phyloP scores from a whole-genome alignment of 2,888 invertebrate species.

The Eristalinus aeneus region DNA sequence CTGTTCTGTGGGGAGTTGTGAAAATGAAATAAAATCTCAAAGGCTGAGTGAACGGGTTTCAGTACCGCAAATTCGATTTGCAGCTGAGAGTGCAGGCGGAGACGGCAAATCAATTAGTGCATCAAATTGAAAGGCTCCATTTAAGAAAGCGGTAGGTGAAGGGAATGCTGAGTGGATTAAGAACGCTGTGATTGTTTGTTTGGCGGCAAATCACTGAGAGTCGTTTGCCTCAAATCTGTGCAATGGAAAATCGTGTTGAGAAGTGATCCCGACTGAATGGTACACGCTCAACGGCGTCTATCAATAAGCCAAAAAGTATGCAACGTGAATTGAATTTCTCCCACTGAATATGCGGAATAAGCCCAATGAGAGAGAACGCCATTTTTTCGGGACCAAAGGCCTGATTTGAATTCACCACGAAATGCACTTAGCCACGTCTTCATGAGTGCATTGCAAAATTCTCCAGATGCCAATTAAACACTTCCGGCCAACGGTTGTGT shows the following conservation, averaged over 20 bases:
- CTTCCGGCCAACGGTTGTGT: neutral
- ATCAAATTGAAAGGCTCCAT: neutral
- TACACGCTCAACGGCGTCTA: too few species aligned
- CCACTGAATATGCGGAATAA: too few species aligned
- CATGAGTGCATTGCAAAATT: neutral
- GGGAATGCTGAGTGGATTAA: neutral
- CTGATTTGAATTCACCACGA: too few species aligned
- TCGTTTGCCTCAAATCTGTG: neutral
- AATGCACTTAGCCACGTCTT: neutral
- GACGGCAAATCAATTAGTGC: neutral
- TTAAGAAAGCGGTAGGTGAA: neutral
- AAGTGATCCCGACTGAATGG: too few species aligned
- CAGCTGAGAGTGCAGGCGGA: neutral
- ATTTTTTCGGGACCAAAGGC: too few species aligned
- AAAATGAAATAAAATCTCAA: conserved; percentile 6
- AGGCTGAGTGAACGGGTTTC: neutral
- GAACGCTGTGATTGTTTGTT: neutral
- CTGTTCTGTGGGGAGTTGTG: neutral
- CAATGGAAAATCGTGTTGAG: neutral
- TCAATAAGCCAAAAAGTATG: neutral
- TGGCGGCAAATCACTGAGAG: neutral
- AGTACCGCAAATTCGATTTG: neutral
- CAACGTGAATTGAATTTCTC: neutral
- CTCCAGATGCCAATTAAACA: neutral
- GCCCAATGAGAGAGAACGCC: too few species aligned